Conservation (phyloP, 2,888 invertebrate species). For the Teleiodes luculella region DNA sequence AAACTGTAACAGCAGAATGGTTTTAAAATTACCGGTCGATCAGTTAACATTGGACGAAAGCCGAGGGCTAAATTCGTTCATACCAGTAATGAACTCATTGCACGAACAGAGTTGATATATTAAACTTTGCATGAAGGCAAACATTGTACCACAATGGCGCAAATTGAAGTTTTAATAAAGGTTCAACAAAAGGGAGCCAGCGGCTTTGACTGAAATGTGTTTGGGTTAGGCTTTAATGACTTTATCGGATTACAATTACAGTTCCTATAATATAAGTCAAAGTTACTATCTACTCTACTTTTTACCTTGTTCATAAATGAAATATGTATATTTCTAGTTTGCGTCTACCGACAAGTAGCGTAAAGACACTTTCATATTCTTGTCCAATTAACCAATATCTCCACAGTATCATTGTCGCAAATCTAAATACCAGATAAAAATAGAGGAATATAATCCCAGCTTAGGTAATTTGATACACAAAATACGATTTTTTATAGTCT, state of each 20-base stretch:
- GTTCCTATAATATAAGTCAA: background rate
- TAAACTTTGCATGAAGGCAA: slow-evolving; percentile 22
- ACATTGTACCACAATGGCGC: slow-evolving; percentile 22
- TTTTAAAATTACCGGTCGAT: slow-evolving; percentile 53
- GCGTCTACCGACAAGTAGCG: no score
- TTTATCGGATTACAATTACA: background rate
- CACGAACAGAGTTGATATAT: slow-evolving; percentile 37
- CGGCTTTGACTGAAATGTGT: background rate
- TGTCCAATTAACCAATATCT: no score
- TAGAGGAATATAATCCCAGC: no score
- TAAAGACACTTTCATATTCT: no score
- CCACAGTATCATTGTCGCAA: no score
- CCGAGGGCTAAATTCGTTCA: slow-evolving; percentile 47
- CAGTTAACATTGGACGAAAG: slow-evolving; percentile 46
- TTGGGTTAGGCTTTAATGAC: background rate
- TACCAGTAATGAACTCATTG: slow-evolving; percentile 47
- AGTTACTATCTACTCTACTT: no score
- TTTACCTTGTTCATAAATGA: no score
- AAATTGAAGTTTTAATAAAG: slow-evolving; percentile 8
- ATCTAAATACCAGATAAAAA: no score
- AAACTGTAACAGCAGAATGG: slow-evolving; percentile 32
- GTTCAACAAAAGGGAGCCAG: background rate
- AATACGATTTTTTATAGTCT: background rate
- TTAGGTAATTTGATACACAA: no score
- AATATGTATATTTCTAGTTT: no score